Base-by-base conservation (phyloP, 2,797 vertebrate genomes). In the Lithobates pipiens region DNA sequence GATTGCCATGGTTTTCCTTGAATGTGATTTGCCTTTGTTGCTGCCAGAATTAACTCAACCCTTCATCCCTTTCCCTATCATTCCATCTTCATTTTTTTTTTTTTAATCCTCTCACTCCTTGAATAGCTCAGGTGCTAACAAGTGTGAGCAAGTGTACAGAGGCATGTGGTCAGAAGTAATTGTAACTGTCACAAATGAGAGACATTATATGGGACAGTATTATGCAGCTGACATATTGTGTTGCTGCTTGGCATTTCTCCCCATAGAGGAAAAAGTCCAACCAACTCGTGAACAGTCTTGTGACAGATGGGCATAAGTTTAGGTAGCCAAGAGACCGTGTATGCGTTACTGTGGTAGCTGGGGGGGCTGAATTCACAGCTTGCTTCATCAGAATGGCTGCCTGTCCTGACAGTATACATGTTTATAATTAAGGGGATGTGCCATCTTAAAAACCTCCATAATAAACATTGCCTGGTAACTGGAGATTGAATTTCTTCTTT, bases 341-440 rank as follows among this genome's bases (percentile, higher is more conserved):
- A 89, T 91, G 89, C 90, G 88, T 91, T 88, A 77, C 85, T 88
- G 87, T 76, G 89, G 86, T 75, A 90, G 89, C 88, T 79, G 86
- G 27, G 88, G 88, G 65, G 88, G 90, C 80, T 78, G 57, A 67
- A 87, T 83, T 83, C 85, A 87, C 85, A 87, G 85, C 85, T 87
- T 87, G 81, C 76, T 71, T 87, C 76, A 89, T 91, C 89, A 89
- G 77, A 75, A 88, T 88, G 88, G 86, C 80, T 70, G 89, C 90
- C 87, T 88, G 88, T 90, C 91, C 89, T 92, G 89, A 87, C 86
- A 83, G 81, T 87, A 87, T 87, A 85, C 89, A 88, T 86, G 89
- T 89, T 91, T 88, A 91, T 92, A 92, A 93, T 93, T 92, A 93
- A 91, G 89, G 89, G 89, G 85, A 92, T 91, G 92, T 89, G 81